Conservation (phyloP, 1,140 invertebrate species). For the Patella vulgata region DNA sequence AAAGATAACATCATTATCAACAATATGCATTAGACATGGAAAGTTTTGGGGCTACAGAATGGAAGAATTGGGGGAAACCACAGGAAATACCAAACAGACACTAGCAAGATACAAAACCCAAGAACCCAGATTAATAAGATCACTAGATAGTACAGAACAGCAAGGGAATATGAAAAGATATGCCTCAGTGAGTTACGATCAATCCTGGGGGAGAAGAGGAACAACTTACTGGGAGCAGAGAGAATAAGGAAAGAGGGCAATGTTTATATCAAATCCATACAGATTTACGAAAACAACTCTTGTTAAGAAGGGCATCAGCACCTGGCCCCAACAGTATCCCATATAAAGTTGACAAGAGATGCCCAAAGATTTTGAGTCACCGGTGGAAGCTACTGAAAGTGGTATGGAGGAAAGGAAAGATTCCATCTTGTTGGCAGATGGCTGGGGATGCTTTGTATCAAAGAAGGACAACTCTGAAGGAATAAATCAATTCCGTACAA, state of each 20-base stretch:
- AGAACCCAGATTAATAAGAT: constrained; percentile 2
- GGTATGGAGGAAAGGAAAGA: constrained; percentile 14
- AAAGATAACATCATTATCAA: constrained; percentile 14
- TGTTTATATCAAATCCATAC: constrained; percentile 15
- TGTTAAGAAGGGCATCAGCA: constrained; percentile 5
- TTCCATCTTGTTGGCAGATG: constrained; percentile 22
- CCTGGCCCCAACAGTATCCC: constrained; percentile 20
- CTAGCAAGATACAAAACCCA: constrained; percentile 7
- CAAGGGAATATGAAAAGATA: constrained; percentile 7
- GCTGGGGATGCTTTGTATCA: constrained; percentile 23
- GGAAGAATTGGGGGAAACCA: not conserved
- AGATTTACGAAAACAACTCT: constrained; percentile 14
- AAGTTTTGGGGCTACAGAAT: not conserved
- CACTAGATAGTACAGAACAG: constrained; percentile 11
- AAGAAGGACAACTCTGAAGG: constrained; percentile 28
- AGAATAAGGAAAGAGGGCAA: constrained; percentile 7
- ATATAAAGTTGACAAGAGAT: constrained; percentile 28
- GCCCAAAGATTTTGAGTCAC: constrained; percentile 17
- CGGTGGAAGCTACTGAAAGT: constrained; percentile 7
- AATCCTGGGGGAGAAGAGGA: constrained; percentile 11
- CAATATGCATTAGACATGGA: not conserved
- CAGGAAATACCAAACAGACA: constrained; percentile 1
- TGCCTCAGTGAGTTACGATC: constrained; percentile 12
- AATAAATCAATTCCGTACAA: constrained; percentile 32
- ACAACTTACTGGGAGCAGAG: constrained; percentile 11